These are phyloP conservation scores for Drosophila punjabiensis DNA, from an alignment of 1,140 invertebrate species.

Conservation along the genomic window DNA sequence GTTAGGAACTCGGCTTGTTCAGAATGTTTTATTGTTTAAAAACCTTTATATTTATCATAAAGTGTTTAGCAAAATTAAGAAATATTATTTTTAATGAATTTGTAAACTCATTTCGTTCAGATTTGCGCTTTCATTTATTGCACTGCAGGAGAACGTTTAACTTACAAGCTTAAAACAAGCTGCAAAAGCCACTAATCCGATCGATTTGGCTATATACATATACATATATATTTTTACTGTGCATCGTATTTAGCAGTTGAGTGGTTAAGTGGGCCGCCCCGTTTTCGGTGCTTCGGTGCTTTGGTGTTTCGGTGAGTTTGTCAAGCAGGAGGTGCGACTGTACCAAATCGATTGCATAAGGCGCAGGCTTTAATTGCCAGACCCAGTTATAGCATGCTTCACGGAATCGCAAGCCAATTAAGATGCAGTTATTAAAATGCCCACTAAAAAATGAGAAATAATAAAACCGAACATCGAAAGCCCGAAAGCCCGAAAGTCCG, in stretches of 20 bases:
- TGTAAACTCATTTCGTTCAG: neutral
- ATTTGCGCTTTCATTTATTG: neutral
- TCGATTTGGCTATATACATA: conserved; percentile 8
- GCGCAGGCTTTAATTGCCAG: conserved; percentile 46
- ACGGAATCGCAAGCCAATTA: conserved; percentile 53
- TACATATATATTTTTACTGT: conserved; percentile 3
- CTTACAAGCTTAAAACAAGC: neutral
- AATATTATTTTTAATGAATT: neutral
- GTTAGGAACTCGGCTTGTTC: neutral
- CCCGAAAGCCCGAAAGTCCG: conserved; percentile 2
- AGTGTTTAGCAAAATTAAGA: too few species aligned
- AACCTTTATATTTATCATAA: too few species aligned
- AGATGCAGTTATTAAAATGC: conserved; percentile 54
- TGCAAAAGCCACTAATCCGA: neutral
- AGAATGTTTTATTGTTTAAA: neutral
- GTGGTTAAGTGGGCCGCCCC: conserved; percentile 39
- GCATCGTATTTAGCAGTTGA: conserved; percentile 36
- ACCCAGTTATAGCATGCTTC: conserved; percentile 55
- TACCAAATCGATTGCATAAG: conserved; percentile 54
- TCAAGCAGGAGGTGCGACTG: conserved; percentile 49
- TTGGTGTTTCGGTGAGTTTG: conserved; percentile 23
- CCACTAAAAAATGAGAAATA: conserved; percentile 12
- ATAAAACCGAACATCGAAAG: conserved; percentile 1
- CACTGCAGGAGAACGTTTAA: neutral
- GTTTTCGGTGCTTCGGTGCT: neutral